These are phyloP conservation scores for Zaprionus vittiger DNA, from an alignment of 1,140 invertebrate genomes.

Conservation along the genomic window DNA sequence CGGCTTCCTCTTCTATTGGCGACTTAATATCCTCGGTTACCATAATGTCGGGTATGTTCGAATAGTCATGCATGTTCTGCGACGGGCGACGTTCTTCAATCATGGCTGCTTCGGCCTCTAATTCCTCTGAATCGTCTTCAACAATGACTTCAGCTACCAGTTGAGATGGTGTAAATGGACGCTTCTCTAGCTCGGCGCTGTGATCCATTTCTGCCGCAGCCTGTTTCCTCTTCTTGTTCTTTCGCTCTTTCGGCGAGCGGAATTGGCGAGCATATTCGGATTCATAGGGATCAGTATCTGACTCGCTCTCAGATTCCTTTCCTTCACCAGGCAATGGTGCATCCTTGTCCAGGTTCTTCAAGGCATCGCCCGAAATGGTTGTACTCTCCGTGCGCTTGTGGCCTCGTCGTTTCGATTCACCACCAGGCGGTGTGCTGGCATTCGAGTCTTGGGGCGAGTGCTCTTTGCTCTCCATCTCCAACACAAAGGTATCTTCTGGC, in stretches of 20 bases:
- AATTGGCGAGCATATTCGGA: constrained; percentile 83
- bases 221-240: constrained; percentile 77
- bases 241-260: constrained; percentile 74
- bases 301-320: constrained; percentile 81
- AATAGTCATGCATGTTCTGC: constrained; percentile 84
- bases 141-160: constrained; percentile 85
- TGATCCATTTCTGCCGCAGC: constrained; percentile 80
- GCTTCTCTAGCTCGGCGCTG: constrained; percentile 73
- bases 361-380: constrained; percentile 72
- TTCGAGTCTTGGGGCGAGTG: constrained; percentile 85
- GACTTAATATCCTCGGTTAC: constrained; percentile 87
- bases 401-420: constrained; percentile 85
- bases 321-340: constrained; percentile 59
- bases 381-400: constrained; percentile 87
- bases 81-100: constrained; percentile 84
- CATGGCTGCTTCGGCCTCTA: constrained; percentile 84
- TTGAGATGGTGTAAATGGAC: constrained; percentile 81
- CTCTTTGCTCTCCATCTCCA: constrained; percentile 82
- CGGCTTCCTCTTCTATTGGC: constrained; percentile 68
- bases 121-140: constrained; percentile 86
- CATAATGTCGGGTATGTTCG: constrained; percentile 88
- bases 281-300: constrained; percentile 83
- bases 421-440: constrained; percentile 85
- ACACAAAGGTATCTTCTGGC: constrained; percentile 70
- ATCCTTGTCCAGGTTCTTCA: constrained; percentile 75